Evolutionary conservation across 2,113 vertebrate genomes (phyloP), one percentile per base, ranked within the genome.

Genomic region (Chloropsis hardwickii): DNA sequence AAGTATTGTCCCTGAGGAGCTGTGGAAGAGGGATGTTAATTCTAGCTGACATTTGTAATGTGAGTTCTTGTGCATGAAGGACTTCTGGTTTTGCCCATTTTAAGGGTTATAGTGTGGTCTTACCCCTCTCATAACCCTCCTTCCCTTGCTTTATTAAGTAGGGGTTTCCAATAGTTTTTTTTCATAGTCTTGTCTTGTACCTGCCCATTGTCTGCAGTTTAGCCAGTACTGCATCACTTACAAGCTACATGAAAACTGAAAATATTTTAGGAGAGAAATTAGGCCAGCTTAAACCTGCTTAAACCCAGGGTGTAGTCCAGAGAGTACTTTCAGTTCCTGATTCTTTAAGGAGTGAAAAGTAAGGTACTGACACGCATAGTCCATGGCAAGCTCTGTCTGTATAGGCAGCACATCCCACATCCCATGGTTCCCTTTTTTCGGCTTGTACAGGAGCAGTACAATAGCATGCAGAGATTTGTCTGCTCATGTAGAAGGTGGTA

Each of bases 61-160:
- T 53, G 40, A 61, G 18, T 80, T 82, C 20, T 45, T 54, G 14
- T 39, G 8, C 11, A 2, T 61, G 25, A 67, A 79, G 12, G 7
- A 9, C 37, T 71, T 57, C 5, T 33, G 2, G 22, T 51, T 92
- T 74, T 81, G 42, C 24, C 24, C 2, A 2, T 67, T 67, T 79
- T 23, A 60, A 71, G 48, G 22, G 6, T 51, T 72, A 37, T 1
- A 1, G 53, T 31, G 6, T 29, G 37, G 14, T 72, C 5, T 86
- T 17, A 3, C 4, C 8, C 6, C 3, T 62, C 29, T 74, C 11
- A 6, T 14, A 51, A 10, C 5, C 1, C 3, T 69, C 8, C 5
- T 4, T 27, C 5, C 5, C 8, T 10, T 12, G 0, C n/a, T 62
- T 91, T 57, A 21, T 53, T n/a, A 73, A 56, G 39, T 31, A 14